Base-by-base conservation (phyloP, 1,140 invertebrate species). In the Drosophila dunni region DNA sequence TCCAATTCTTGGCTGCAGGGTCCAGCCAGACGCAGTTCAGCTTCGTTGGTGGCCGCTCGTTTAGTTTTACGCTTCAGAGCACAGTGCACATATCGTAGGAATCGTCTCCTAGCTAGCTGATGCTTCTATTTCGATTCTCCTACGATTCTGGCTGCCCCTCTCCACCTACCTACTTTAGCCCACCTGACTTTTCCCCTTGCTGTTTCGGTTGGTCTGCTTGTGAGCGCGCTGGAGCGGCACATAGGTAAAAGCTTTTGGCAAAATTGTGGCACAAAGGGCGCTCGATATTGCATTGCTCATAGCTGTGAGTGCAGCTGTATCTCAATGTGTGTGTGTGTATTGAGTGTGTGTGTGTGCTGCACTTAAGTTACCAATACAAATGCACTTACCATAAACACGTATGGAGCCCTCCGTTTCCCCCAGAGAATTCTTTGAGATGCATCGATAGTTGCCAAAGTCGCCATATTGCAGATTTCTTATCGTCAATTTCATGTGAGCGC, bases 361-460 rank as follows among this genome's bases (percentile, higher is more conserved):
- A 90, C 85, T 90, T 90, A 85, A 90, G 75, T 58, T 81, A 90
- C 85, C 82, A 81, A 86, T 81, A 90, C 85, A 90, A 70, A 71
- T 80, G 79, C 68, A 83, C 91, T 95, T 95, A 98, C 98, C 97
- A 91, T 98, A 98, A 61, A 99, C 94, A 92, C 97, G 94, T 92
- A 99, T 98, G 45, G 96, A 96, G 69, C 97, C 97, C 92, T 98
- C 97, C 15, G 97, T 98, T 92, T 97, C 97, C 61, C 98, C 98
- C n/a, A 98, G 94, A 9, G 96, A 97, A 93, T 98, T 99, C 93
- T 98, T 98, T 62, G 97, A 97, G 91, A 97, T 96, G 93, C 97
- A 97, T 84, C 96, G 94, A 93, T 97, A 97, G 92, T 95, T 97
- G 67, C 97, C 96, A 89, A 97, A 97, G 93, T 97, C 96, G 46